Conservation (phyloP, 1,140 invertebrate genomes). For the Galendromus occidentalis region DNA sequence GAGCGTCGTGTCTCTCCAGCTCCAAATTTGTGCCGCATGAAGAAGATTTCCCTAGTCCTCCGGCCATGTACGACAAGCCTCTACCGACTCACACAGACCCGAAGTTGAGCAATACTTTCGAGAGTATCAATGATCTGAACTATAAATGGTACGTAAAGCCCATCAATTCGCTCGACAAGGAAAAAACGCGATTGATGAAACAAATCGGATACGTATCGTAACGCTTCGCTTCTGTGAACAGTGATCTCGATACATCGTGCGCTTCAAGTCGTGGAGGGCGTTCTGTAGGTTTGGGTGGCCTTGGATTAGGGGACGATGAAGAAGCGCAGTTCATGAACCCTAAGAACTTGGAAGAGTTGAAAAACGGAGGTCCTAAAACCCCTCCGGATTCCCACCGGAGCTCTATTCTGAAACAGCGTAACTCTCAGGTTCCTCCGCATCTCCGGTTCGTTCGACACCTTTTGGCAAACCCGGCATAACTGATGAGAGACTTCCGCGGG, state of each 20-base stretch:
- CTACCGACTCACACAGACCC: too few species aligned
- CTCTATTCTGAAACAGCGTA: neutral
- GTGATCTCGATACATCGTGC: neutral
- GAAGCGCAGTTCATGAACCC: slow-evolving; percentile 9
- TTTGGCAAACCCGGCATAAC: too few species aligned
- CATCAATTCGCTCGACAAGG: too few species aligned
- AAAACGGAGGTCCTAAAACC: neutral
- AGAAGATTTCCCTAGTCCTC: too few species aligned
- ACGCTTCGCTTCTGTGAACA: neutral
- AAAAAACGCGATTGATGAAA: too few species aligned
- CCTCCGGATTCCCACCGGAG: neutral
- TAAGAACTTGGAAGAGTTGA: neutral
- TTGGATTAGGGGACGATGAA: neutral
- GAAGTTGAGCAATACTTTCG: too few species aligned
- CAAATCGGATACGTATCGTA: too few species aligned
- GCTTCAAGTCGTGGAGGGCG: neutral
- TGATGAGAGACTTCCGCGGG: neutral
- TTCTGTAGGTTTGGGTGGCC: neutral
- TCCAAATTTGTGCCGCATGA: too few species aligned
- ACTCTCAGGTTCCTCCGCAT: neutral
- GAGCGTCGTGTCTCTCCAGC: too few species aligned
- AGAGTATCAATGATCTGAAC: too few species aligned
- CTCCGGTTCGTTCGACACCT: neutral
- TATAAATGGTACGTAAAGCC: too few species aligned
- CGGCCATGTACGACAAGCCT: too few species aligned